Percentiles rank a stretch among this genome's conserved stretches.
Conservation (phyloP, 2,797 vertebrate genomes). For the Syngnathus rostellatus region DNA sequence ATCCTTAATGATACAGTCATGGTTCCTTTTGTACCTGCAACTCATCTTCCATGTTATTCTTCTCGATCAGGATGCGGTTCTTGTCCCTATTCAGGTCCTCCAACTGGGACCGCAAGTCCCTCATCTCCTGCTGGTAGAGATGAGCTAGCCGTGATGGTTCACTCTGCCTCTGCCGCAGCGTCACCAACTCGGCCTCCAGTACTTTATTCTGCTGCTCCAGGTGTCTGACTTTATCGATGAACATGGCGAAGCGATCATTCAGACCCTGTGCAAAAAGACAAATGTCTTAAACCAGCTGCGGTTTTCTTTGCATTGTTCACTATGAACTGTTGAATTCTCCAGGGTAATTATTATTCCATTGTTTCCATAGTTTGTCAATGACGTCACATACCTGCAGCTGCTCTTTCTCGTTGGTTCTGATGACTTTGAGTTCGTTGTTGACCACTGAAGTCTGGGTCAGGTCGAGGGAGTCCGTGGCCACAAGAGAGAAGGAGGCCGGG, state of each 20-base stretch:
- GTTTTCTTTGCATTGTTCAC: neutral
- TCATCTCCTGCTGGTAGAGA: slow-evolving; percentile 84
- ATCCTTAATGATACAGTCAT: neutral
- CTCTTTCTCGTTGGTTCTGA: slow-evolving; percentile 85
- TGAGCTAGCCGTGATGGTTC: slow-evolving; percentile 78
- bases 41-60: slow-evolving; percentile 78
- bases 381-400: slow-evolving; percentile 73
- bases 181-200: slow-evolving; percentile 79
- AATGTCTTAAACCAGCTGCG: neutral
- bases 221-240: slow-evolving; percentile 84
- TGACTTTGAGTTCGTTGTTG: slow-evolving; percentile 78
- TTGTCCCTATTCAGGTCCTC: slow-evolving; percentile 78
- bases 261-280: slow-evolving; percentile 58
- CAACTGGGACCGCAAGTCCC: slow-evolving; percentile 76
- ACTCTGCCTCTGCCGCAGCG: slow-evolving; percentile 74
- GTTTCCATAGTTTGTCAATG: neutral
- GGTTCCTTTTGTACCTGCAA: slow-evolving; percentile 54
- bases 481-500: slow-evolving; percentile 43
- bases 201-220: slow-evolving; percentile 85
- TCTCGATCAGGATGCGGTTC: slow-evolving; percentile 73
- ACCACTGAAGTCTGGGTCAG: slow-evolving; percentile 70
- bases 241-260: slow-evolving; percentile 88
- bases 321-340: neutral
- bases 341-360: neutral
- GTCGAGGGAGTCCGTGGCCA: slow-evolving; percentile 66